These are phyloP conservation scores for Heliconius hortense DNA, from an alignment of 2,888 invertebrate species.

Conservation along the genomic window DNA sequence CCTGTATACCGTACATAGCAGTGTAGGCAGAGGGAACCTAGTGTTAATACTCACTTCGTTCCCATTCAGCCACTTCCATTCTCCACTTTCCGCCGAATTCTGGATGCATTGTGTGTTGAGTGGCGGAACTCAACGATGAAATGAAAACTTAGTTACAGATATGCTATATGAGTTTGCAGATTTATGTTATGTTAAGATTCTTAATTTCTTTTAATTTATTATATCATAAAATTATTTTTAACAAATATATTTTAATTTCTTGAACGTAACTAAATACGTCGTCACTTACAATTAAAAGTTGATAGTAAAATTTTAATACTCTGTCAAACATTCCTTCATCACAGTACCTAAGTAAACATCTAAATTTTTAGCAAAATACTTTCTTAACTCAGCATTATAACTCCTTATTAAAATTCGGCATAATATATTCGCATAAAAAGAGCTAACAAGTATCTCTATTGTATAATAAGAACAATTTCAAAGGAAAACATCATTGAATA, in stretches of 20 bases:
- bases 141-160: too few relatives aligned
- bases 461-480: neutral
- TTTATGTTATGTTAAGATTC: too few relatives aligned
- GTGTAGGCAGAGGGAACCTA: too few relatives aligned
- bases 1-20: too few relatives aligned
- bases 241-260: neutral
- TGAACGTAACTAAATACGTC: neutral
- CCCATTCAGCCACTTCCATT: too few relatives aligned
- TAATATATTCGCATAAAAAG: neutral
- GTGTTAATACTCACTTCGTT: too few relatives aligned
- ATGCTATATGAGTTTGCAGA: too few relatives aligned
- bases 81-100: too few relatives aligned
- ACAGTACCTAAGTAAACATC: neutral
- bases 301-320: neutral
- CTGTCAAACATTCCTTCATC: neutral
- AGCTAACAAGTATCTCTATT: neutral
- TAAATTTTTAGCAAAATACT: neutral
- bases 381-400: neutral
- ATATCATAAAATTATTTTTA: too few relatives aligned
- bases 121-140: too few relatives aligned
- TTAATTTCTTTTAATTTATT: too few relatives aligned
- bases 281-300: neutral
- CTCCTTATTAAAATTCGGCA: neutral
- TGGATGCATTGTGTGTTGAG: too few relatives aligned
- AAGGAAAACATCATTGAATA: constrained; percentile 13